Evolutionary conservation across 2,888 invertebrate genomes (phyloP).

Genomic region (Ditula angustiorana): DNA sequence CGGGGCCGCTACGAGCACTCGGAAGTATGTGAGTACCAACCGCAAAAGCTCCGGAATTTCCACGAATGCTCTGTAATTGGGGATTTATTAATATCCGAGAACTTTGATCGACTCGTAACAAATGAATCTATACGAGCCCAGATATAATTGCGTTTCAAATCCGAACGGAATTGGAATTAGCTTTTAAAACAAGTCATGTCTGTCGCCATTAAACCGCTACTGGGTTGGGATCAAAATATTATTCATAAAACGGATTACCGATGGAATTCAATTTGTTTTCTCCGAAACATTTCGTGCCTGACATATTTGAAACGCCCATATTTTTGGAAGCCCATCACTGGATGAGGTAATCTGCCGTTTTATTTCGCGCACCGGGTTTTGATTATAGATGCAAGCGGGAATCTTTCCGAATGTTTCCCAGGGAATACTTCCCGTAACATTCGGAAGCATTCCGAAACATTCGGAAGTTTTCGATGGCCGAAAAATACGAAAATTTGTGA

Average conservation of each 20-base stretch:
- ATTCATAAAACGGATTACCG: constrained; percentile 6
- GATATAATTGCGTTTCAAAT: background rate
- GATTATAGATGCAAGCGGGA: no score
- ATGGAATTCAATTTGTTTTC: background rate
- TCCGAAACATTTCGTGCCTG: background rate
- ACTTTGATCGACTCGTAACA: background rate
- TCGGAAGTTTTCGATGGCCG: no score
- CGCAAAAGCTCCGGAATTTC: background rate
- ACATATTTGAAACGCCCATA: background rate
- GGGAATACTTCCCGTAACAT: no score
- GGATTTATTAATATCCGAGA: background rate
- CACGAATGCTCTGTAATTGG: background rate
- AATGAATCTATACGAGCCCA: background rate
- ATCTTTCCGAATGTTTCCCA: no score
- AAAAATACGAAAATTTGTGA: no score
- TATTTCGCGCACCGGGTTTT: no score
- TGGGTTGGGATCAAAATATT: constrained; percentile 3
- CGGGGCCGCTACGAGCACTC: constrained; percentile 37
- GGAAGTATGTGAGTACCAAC: constrained; percentile 51
- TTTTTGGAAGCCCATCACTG: background rate
- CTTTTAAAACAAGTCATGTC: background rate
- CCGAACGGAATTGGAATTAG: background rate
- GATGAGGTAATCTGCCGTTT: background rate
- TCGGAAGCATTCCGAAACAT: no score
- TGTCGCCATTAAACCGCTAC: background rate